Evolutionary conservation across 92 coral and sea anemone species (phyloP).

Genomic region (Parazoanthus swiftii): DNA sequence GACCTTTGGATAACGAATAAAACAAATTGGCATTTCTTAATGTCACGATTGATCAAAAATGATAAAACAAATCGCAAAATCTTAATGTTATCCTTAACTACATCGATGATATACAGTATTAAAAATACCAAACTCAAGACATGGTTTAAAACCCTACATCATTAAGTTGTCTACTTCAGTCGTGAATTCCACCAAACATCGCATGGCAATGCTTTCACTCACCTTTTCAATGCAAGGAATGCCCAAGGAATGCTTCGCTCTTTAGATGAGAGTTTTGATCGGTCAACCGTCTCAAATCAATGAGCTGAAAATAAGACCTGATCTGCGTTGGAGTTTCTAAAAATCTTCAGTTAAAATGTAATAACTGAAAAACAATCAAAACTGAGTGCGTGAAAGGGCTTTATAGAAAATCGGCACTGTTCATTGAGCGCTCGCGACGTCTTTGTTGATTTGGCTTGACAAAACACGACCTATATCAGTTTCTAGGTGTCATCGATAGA

Average conservation of each 20-base stretch:
- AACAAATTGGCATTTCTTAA: neutral
- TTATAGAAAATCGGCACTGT: neutral
- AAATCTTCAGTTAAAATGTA: neutral
- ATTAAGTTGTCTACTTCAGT: neutral
- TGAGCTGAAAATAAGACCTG: neutral
- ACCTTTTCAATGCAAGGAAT: neutral
- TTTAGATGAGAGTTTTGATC: neutral
- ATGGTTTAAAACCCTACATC: neutral
- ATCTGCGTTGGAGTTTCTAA: neutral
- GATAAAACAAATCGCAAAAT: neutral
- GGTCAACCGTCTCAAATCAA: neutral
- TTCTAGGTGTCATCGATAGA: slow-evolving; percentile 30
- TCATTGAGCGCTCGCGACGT: neutral
- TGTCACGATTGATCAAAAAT: neutral
- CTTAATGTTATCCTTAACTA: neutral
- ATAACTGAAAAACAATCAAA: neutral
- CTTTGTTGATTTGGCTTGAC: slow-evolving; percentile 19
- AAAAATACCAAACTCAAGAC: neutral
- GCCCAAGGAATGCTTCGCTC: neutral
- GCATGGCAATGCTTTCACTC: neutral
- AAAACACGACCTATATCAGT: slow-evolving; percentile 31
- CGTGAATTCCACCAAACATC: neutral
- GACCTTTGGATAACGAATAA: neutral
- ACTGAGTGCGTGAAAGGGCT: neutral
- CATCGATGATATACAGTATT: neutral